Conservation (phyloP, 2,888 invertebrate species). For the Cylloceria caligata region DNA sequence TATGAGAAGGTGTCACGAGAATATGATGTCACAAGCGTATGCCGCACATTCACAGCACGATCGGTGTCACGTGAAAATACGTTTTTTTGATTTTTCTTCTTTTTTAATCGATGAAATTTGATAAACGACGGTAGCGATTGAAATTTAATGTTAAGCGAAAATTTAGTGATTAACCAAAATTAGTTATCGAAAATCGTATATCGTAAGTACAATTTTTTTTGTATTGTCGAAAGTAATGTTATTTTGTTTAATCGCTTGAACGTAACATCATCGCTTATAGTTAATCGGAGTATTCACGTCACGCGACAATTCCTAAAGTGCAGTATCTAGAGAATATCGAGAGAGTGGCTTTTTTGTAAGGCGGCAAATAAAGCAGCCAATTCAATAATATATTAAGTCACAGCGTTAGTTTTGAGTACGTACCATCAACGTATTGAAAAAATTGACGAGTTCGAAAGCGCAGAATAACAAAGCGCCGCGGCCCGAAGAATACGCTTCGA, state of each 20-base stretch:
- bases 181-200: constrained; percentile 69
- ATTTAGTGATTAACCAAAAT: constrained; percentile 69
- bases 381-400: constrained; percentile 29
- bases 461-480: constrained; percentile 26
- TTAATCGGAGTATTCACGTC: constrained; percentile 18
- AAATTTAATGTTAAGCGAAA: constrained; percentile 36
- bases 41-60: constrained; percentile 67
- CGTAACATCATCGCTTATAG: constrained; percentile 8
- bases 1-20: constrained; percentile 36
- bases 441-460: constrained; percentile 16
- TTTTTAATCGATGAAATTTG: constrained; percentile 19
- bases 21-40: constrained; percentile 50
- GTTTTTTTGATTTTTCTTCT: background rate
- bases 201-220: constrained; percentile 43
- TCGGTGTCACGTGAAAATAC: constrained; percentile 54
- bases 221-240: constrained; percentile 14
- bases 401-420: constrained; percentile 34
- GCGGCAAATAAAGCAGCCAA: constrained; percentile 48
- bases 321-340: constrained; percentile 23
- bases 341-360: constrained; percentile 48
- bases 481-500: constrained; percentile 37
- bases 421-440: background rate
- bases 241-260: constrained; percentile 21
- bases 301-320: constrained; percentile 44
- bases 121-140: background rate